Evolutionary conservation across 2,113 vertebrate genomes (phyloP).

Genomic region (Etia nguti): DNA sequence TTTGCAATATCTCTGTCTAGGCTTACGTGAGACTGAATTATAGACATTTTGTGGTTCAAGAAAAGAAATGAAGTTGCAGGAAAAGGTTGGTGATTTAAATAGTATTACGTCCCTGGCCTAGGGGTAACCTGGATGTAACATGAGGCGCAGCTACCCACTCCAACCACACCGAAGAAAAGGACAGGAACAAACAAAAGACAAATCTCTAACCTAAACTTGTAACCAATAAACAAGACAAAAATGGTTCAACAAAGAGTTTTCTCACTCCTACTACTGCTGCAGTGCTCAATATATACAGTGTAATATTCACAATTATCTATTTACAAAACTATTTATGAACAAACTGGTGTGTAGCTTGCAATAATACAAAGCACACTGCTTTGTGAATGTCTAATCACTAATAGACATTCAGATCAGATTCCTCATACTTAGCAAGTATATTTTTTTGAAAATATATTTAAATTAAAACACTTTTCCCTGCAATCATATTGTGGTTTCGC

Average conservation of each 20-base stretch:
- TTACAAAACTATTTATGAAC: not conserved
- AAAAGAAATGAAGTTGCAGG: not conserved
- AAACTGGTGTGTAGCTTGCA: not conserved
- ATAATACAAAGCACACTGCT: not conserved
- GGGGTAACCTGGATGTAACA: not conserved
- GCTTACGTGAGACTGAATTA: not conserved
- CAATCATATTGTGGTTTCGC: rapidly evolving
- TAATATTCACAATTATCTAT: not conserved
- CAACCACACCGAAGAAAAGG: not conserved
- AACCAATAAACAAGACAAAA: not conserved
- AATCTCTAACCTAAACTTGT: not conserved
- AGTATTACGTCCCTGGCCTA: not conserved
- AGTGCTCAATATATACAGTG: not conserved
- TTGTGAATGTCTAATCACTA: rapidly evolving
- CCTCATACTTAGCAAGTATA: not conserved
- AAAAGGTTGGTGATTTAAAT: not conserved
- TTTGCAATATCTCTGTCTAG: not conserved
- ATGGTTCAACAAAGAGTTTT: not conserved
- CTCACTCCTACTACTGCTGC: not conserved
- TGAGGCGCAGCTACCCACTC: not conserved
- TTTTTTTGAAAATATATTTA: not conserved
- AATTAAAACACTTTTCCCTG: not conserved
- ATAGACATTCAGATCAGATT: rapidly evolving
- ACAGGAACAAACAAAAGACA: not conserved
- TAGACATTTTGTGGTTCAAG: not conserved